These are phyloP conservation scores for Heliconius hortense DNA, from an alignment of 2,888 invertebrate species.

Conservation along the genomic window DNA sequence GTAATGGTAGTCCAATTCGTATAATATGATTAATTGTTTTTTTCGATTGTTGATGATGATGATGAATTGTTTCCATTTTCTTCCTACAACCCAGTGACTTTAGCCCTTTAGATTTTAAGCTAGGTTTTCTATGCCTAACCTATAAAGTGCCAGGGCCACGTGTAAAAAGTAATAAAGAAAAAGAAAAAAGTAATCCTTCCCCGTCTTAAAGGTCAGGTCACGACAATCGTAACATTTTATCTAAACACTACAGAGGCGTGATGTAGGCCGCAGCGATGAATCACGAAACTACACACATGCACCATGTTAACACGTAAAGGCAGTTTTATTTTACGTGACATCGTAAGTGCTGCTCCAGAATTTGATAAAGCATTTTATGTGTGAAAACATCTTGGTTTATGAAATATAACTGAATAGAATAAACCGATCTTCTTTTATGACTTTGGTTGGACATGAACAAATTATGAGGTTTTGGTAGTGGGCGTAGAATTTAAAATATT, in stretches of 20 bases:
- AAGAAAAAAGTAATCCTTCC: constrained; percentile 19
- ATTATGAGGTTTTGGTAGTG: neutral
- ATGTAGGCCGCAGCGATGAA: constrained; percentile 68
- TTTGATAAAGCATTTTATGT: constrained; percentile 28
- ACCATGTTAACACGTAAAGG: constrained; percentile 53
- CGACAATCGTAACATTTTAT: constrained; percentile 34
- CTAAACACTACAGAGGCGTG: constrained; percentile 47
- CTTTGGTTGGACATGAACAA: neutral
- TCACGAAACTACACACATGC: constrained; percentile 56
- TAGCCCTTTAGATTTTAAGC: too few species aligned
- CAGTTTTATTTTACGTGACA: constrained; percentile 62
- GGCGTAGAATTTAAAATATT: too few species aligned
- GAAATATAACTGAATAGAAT: constrained; percentile 13
- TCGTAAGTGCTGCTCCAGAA: constrained; percentile 47
- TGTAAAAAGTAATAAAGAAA: neutral
- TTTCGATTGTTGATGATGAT: too few species aligned
- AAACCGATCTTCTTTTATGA: constrained; percentile 6
- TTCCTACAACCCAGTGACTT: neutral
- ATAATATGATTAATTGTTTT: neutral
- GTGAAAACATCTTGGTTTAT: constrained; percentile 12
- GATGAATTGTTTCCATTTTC: too few species aligned
- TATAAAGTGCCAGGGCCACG: neutral
- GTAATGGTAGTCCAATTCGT: neutral
- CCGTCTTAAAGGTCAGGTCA: constrained; percentile 36
- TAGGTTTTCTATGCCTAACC: neutral